phyloP scores from a whole-genome alignment of 2,113 vertebrate genomes.

The Dunckerocampus dactyliophorus region DNA sequence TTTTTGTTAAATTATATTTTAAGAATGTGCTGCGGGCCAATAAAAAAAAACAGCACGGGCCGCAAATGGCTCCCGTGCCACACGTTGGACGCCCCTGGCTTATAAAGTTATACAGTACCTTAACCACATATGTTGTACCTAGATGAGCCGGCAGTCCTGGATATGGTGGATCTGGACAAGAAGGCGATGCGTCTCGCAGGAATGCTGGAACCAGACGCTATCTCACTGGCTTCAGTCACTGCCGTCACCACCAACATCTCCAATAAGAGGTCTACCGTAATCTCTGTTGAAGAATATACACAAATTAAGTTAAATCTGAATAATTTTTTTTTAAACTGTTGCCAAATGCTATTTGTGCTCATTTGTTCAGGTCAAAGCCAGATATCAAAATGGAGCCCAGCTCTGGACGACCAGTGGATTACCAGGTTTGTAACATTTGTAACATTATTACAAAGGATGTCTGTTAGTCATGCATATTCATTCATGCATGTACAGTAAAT shows the following conservation, averaged over 20 bases:
- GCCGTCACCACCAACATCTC: conserved; percentile 96
- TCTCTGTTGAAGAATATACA: background rate
- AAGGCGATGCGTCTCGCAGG: conserved; percentile 76
- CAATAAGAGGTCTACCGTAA: conserved; percentile 92
- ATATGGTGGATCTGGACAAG: conserved; percentile 86
- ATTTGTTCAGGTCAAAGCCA: conserved; percentile 84
- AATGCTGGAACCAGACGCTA: conserved; percentile 81
- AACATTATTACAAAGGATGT: too few species aligned
- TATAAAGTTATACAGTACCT: background rate
- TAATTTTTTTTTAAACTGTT: too few species aligned
- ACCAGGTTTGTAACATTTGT: conserved; percentile 71
- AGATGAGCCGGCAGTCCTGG: conserved; percentile 90
- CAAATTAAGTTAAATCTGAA: background rate
- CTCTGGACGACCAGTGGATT: conserved; percentile 90
- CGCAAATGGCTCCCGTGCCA: too few species aligned
- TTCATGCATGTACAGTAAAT: background rate
- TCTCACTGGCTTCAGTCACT: conserved; percentile 92
- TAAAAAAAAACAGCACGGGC: too few species aligned
- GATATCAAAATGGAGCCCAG: conserved; percentile 97
- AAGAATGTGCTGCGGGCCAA: too few species aligned
- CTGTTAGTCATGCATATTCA: too few species aligned
- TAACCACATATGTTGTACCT: background rate
- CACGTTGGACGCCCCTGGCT: too few species aligned
- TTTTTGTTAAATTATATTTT: too few species aligned
- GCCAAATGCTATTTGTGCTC: background rate